Conservation (phyloP, 2,797 vertebrate genomes). For the Pyrocephalus nanus region DNA sequence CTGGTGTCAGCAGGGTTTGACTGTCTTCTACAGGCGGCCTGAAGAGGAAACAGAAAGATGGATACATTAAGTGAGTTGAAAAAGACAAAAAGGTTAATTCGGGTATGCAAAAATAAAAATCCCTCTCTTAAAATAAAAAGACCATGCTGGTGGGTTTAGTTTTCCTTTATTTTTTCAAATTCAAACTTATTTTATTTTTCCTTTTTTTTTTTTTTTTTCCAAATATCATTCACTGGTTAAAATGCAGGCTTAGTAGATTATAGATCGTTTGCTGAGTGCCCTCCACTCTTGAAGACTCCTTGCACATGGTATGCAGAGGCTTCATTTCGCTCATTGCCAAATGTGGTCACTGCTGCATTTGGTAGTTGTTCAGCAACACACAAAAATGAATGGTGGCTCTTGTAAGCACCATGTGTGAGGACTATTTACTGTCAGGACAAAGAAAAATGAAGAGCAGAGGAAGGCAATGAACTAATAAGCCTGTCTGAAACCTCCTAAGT, state of each 20-base stretch:
- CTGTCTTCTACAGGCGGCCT: conserved; percentile 91
- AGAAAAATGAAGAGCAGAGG: neutral
- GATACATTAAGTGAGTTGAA: neutral
- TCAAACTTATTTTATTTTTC: too few species aligned
- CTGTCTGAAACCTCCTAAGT: neutral
- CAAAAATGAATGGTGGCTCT: neutral
- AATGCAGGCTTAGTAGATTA: neutral
- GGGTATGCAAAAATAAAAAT: neutral
- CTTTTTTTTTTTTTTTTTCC: neutral
- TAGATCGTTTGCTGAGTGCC: neutral
- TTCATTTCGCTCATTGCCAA: neutral
- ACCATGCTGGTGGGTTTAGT: neutral
- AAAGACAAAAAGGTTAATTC: neutral
- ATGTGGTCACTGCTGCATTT: neutral
- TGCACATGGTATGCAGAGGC: neutral
- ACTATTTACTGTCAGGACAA: neutral
- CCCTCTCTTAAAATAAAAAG: neutral
- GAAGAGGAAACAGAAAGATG: neutral
- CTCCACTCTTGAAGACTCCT: neutral
- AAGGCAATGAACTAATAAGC: neutral
- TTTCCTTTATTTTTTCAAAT: neutral
- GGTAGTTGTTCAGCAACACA: neutral
- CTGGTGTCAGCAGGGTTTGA: conserved; percentile 91
- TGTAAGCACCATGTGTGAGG: neutral
- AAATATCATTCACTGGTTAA: neutral